Base-by-base conservation (phyloP, 2,888 invertebrate species). In the Frankliniella fusca region DNA sequence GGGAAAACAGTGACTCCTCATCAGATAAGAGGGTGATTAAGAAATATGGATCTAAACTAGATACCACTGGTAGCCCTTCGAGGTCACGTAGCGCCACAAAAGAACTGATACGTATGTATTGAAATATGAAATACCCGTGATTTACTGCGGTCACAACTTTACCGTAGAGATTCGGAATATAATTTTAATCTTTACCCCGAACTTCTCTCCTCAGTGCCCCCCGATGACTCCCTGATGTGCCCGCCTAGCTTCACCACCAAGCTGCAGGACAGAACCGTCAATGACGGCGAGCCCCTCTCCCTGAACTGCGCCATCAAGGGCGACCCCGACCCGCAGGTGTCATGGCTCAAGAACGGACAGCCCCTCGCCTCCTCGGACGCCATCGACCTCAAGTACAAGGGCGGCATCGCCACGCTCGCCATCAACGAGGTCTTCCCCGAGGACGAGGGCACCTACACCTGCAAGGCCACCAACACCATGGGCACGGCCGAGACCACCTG, bases 341-440 rank as follows among this genome's bases (percentile, higher is more conserved):
- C 93, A 85, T 98, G 97, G 97, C 92, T 91, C 86, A 97, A 96
- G 90, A 94, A 95, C 87, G 94, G 93, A n/a, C 84, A 92, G 90
- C 86, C 88, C 50, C 87, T 93, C 81, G 92, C 92, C 83, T 95
- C 95, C 20, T 94, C 93, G 0, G 94, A 96, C 90, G 94, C 96
- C 61, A 92, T 98, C 86, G 96, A 97, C 88, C 91, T 98, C 83
- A 97, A 96, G 88, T 97, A 97, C 89, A 96, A 96, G 89, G 94
- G 94, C 87, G 95, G 96, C 81, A 91, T 94, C 18, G 97, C 97
- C 0, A 94, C 94, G 38, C 90, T 98, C 80, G 93, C 93, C 82
- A 97, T 98, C 86, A 94, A 94, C 86, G 98, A 98, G 90, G 93
- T 97, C 80, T 98, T 96, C 91, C 97, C 97, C 0, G 97, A 98